These are phyloP conservation scores for Bombylius major DNA, from an alignment of 2,888 invertebrate genomes.

Conservation along the genomic window DNA sequence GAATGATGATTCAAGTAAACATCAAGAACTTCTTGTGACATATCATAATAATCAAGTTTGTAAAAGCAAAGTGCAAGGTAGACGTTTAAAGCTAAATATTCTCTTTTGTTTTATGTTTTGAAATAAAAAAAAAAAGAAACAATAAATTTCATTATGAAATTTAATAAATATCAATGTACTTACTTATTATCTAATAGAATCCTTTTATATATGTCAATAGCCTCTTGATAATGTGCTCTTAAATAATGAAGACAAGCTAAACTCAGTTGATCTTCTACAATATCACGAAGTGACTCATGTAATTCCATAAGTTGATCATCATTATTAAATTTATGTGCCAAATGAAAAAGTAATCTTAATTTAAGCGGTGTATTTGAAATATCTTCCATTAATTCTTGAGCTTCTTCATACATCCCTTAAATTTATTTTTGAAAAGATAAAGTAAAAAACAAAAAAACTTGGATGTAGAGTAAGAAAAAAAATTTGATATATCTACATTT, in stretches of 20 bases:
- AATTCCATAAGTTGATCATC: slow-evolving; percentile 72
- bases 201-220: slow-evolving; percentile 95
- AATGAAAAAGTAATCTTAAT: slow-evolving; percentile 78
- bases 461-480: neutral
- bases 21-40: slow-evolving; percentile 92
- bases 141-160: neutral
- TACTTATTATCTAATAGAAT: slow-evolving; percentile 84
- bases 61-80: slow-evolving; percentile 97
- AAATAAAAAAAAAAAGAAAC: too few species aligned
- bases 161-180: slow-evolving; percentile 7
- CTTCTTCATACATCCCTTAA: slow-evolving; percentile 50
- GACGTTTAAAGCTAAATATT: slow-evolving; percentile 86
- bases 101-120: slow-evolving; percentile 42
- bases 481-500: too few species aligned
- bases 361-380: slow-evolving; percentile 52
- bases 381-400: slow-evolving; percentile 50
- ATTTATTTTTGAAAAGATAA: slow-evolving; percentile 2
- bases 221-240: slow-evolving; percentile 94
- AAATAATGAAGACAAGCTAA: slow-evolving; percentile 93
- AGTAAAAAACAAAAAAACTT: neutral
- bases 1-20: slow-evolving; percentile 83
- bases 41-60: slow-evolving; percentile 96
- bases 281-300: slow-evolving; percentile 73
- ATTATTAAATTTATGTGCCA: slow-evolving; percentile 85
- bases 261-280: slow-evolving; percentile 88